phyloP scores from a whole-genome alignment of 2,113 vertebrate genomes.

The Calypte anna region DNA sequence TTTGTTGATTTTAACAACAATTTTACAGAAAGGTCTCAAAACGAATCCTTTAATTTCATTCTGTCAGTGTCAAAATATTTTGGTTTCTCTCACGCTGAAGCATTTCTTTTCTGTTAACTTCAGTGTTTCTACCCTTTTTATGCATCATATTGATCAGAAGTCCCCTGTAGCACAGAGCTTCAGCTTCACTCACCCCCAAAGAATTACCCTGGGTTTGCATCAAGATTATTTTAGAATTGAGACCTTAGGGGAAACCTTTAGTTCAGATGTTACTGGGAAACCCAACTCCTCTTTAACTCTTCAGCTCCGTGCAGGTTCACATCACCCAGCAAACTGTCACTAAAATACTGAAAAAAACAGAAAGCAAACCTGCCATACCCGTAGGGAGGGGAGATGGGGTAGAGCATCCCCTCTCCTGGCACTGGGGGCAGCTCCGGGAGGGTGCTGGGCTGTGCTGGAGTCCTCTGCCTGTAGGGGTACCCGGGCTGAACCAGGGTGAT shows the following conservation, averaged over 20 bases:
- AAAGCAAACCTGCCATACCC: conserved; percentile 43
- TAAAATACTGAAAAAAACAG: neutral
- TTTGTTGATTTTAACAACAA: neutral
- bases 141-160: neutral
- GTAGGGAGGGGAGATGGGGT: conserved; percentile 26
- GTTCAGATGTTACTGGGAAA: neutral
- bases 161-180: neutral
- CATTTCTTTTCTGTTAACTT: neutral
- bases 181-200: neutral
- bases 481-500: conserved; percentile 56
- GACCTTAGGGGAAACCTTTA: neutral
- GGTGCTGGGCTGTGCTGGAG: neutral
- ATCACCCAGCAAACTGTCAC: neutral
- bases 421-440: conserved; percentile 18
- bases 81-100: neutral
- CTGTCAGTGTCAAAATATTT: neutral
- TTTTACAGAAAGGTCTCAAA: neutral
- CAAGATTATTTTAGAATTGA: neutral
- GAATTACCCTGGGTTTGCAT: neutral
- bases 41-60: neutral
- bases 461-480: conserved; percentile 50
- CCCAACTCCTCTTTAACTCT: fast-evolving
- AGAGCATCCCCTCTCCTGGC: conserved; percentile 49
- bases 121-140: neutral
- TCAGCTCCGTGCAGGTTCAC: neutral